Evolutionary conservation across 2,113 vertebrate genomes (phyloP), one percentile per base, ranked within the genome.

Genomic region (Engraulis encrasicolus): DNA sequence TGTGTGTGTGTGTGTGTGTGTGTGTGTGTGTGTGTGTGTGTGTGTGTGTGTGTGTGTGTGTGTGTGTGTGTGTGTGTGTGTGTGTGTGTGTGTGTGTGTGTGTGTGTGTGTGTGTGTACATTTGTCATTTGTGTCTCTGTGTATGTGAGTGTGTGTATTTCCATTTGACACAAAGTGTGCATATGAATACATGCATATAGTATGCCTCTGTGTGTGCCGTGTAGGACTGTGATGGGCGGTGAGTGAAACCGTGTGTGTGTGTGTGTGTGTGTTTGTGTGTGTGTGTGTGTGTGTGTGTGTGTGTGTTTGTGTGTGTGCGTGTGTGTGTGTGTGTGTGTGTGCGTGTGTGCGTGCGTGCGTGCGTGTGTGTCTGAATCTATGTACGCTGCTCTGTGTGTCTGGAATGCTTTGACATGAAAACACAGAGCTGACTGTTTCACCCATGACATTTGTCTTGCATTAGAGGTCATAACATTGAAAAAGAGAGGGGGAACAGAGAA

Each of bases 261-360:
- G n/a, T n/a, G 58, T 66, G 58, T 66, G 58, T 66, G 58, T 66
- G 58, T 66, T 20, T 66, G 58, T 66, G 58, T 66, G 58, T 66
- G 58, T 66, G 54, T 58, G 54, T 58, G 54, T 58, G 54, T 58
- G 54, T 58, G 54, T 58, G 54, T 58, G 54, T 58, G 54, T 58
- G 54, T 58, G n/a, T n/a, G n/a, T n/a, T n/a, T n/a, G n/a, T n/a
- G n/a, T n/a, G n/a, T n/a, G n/a, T n/a, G n/a, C n/a, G 14, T 17
- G 50, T 54, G 50, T 54, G 15, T 54, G 15, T 18, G 50, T 54
- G 50, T 19, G 50, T n/a, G 54, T 61, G 54, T 17, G 49, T 50
- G 6, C 17, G 14, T 52, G 50, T 52, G 50, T 52, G 18, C 18
- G 40, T 58, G 19, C n/a, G 19, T 58, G 19, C n/a, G 19, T 58